These are phyloP conservation scores for Patella depressa DNA, from an alignment of 2,888 invertebrate genomes.

Conservation along the genomic window DNA sequence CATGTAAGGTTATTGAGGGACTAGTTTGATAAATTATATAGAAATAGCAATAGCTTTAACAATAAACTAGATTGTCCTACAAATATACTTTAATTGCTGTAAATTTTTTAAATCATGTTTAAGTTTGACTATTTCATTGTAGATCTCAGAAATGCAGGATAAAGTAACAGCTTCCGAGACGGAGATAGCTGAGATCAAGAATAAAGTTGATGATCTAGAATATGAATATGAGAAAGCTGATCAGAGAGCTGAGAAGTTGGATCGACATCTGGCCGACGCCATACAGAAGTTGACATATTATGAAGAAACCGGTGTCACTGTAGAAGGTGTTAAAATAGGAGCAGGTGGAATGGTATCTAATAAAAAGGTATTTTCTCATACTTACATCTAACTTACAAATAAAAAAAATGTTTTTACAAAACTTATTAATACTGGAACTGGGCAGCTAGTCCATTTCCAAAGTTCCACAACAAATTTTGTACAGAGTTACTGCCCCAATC, in stretches of 20 bases:
- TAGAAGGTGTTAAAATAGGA: slow-evolving; percentile 59
- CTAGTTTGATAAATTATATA: too few relatives aligned
- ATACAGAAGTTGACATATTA: slow-evolving; percentile 82
- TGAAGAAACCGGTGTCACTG: slow-evolving; percentile 63
- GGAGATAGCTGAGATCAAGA: slow-evolving; percentile 92
- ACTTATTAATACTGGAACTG: background rate
- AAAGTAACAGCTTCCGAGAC: slow-evolving; percentile 85
- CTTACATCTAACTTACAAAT: too few relatives aligned
- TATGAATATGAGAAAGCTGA: slow-evolving; percentile 73
- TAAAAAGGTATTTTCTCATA: slow-evolving; percentile 70
- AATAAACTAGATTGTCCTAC: too few relatives aligned
- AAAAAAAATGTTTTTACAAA: slow-evolving; percentile 58
- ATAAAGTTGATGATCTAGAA: slow-evolving; percentile 95
- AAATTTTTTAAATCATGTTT: too few relatives aligned
- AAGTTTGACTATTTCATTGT: background rate
- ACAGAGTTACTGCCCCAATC: too few relatives aligned
- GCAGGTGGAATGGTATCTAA: slow-evolving; percentile 64
- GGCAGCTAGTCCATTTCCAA: too few relatives aligned
- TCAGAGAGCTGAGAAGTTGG: slow-evolving; percentile 90
- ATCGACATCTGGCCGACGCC: slow-evolving; percentile 92
- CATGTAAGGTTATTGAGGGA: too few relatives aligned
- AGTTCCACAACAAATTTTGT: too few relatives aligned
- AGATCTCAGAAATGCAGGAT: slow-evolving; percentile 80
- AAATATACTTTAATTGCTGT: too few relatives aligned
- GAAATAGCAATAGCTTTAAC: too few relatives aligned